Percentiles rank a stretch among this genome's conserved stretches.
phyloP scores from a whole-genome alignment of 2,888 invertebrate genomes.

The Heteropelma amictum region DNA sequence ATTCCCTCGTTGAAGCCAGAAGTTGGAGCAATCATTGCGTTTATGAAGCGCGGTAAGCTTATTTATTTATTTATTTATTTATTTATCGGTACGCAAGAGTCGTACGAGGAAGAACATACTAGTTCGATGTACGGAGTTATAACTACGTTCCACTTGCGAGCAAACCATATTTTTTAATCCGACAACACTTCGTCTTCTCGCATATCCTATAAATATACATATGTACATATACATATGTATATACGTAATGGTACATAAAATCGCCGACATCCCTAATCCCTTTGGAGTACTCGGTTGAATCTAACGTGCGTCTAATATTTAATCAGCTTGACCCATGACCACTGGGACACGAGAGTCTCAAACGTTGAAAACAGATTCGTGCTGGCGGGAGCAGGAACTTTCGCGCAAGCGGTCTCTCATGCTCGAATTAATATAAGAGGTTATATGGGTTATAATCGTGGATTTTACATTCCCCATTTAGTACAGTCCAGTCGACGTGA shows the following conservation, averaged over 20 bases:
- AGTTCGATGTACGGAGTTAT: not conserved
- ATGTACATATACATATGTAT: too few species aligned
- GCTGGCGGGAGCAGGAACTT: too few species aligned
- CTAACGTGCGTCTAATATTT: not conserved
- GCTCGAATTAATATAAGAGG: too few species aligned
- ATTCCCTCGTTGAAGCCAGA: conserved; percentile 23
- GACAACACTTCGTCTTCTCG: not conserved
- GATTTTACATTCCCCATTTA: too few species aligned
- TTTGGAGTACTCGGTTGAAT: not conserved
- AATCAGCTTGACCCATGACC: not conserved
- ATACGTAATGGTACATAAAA: too few species aligned
- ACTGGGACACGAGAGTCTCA: not conserved
- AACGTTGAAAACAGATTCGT: not conserved
- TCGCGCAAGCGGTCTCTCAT: too few species aligned
- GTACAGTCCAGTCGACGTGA: too few species aligned
- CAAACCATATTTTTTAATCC: not conserved
- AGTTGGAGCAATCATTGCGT: conserved; percentile 23
- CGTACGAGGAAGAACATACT: not conserved
- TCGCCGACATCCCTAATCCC: not conserved
- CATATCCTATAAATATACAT: not conserved
- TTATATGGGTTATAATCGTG: too few species aligned
- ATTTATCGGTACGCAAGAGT: conserved; percentile 33
- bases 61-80: too few species aligned
- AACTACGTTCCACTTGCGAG: not conserved
- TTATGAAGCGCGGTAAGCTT: conserved; percentile 20